Conservation (phyloP, 2,888 invertebrate genomes). For the Galeopsomyia nigrocyanea region DNA sequence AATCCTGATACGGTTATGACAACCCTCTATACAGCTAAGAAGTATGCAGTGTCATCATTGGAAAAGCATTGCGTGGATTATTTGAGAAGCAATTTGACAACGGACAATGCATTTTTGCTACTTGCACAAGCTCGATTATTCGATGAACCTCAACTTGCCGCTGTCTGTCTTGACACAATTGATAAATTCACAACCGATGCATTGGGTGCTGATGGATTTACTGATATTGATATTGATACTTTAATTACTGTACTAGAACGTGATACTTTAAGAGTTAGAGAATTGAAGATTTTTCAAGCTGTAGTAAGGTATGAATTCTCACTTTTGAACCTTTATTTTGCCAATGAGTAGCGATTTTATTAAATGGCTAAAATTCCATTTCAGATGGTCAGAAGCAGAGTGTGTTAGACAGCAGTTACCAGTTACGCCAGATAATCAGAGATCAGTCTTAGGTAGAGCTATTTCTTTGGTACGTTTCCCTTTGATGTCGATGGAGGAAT, state of each 20-base stretch:
- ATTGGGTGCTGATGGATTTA: constrained; percentile 83
- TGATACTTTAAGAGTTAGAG: constrained; percentile 83
- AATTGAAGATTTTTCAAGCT: constrained; percentile 83
- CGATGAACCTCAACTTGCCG: constrained; percentile 86
- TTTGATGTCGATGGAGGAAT: constrained; percentile 88
- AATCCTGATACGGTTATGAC: constrained; percentile 90
- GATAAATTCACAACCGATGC: constrained; percentile 88
- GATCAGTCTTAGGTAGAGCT: constrained; percentile 78
- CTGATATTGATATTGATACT: constrained; percentile 86
- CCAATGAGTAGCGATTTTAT: constrained; percentile 11
- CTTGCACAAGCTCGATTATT: constrained; percentile 85
- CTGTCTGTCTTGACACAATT: constrained; percentile 84
- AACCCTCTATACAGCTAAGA: constrained; percentile 87
- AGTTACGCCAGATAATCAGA: constrained; percentile 77
- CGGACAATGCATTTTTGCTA: constrained; percentile 87
- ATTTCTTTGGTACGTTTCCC: constrained; percentile 84
- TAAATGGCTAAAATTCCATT: constrained; percentile 21
- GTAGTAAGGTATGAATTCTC: constrained; percentile 71
- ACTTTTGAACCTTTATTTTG: background rate
- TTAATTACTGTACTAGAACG: constrained; percentile 82
- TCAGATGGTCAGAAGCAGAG: constrained; percentile 81
- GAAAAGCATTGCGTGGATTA: constrained; percentile 89
- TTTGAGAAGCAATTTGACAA: constrained; percentile 79
- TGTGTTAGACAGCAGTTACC: constrained; percentile 78
- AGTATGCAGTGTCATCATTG: constrained; percentile 87